Conservation (phyloP, 2,888 invertebrate genomes). For the Hipparchia sbordonii region DNA sequence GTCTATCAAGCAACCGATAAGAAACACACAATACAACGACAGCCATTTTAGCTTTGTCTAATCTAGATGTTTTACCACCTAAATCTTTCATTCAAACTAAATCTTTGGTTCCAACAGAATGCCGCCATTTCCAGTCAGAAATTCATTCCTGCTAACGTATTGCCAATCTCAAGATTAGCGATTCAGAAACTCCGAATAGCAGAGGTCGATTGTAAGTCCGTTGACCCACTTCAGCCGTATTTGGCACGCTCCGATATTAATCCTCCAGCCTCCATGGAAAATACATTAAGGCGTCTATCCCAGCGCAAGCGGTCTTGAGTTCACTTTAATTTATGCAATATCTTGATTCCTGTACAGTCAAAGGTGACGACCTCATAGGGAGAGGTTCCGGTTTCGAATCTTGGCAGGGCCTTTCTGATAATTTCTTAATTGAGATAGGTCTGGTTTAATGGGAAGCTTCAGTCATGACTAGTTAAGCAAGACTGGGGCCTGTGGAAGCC, state of each 20-base stretch:
- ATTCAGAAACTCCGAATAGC: conserved; percentile 38
- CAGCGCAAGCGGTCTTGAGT: not conserved
- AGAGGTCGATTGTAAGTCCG: conserved; percentile 38
- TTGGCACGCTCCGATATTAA: conserved; percentile 44
- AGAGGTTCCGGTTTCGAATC: too few relatives aligned
- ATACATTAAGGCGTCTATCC: conserved; percentile 36
- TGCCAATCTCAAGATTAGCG: conserved; percentile 42
- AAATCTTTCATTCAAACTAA: too few relatives aligned
- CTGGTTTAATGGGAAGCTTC: too few relatives aligned
- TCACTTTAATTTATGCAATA: too few relatives aligned
- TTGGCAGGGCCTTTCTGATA: too few relatives aligned
- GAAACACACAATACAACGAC: too few relatives aligned
- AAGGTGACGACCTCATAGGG: too few relatives aligned
- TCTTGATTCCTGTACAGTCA: too few relatives aligned
- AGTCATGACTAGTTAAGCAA: too few relatives aligned
- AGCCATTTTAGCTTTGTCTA: not conserved
- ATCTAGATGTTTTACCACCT: not conserved
- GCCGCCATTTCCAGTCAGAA: conserved; percentile 11
- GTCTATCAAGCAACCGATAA: too few relatives aligned
- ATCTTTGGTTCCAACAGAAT: not conserved
- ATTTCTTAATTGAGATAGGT: too few relatives aligned
- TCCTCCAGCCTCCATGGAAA: conserved; percentile 36
- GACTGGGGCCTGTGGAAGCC: too few relatives aligned
- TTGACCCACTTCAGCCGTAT: conserved; percentile 46
- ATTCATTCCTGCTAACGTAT: conserved; percentile 26